Base-by-base conservation (phyloP, 2,888 invertebrate species). In the Andrena fulva region DNA sequence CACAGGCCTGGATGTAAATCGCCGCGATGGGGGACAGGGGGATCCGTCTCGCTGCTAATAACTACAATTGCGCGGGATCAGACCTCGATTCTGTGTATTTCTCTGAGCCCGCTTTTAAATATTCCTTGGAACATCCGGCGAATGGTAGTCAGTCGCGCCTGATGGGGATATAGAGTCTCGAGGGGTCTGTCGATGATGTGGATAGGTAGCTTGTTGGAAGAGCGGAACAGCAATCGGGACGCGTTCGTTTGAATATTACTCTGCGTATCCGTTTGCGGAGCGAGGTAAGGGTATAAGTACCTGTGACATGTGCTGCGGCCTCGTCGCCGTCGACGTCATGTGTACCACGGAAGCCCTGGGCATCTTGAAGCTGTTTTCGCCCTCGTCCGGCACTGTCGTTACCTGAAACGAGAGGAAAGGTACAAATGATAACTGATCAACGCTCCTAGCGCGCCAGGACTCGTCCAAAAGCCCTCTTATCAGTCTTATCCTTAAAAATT, bases 221-320 rank as follows among this genome's bases (percentile, higher is more conserved):
- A 42, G 12, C 42, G 42, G 12, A 12, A 16, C 42, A 42, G 42
- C 16, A 42, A 16, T 42, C 42, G 1, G 5, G 42, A 16, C 42
- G 16, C 42, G 16, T 16, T 42, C 1, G 4, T 42, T 16, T 52
- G 20, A 52, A 52, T 20, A 52, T 52, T 52, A 12, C 42, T 42
- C 3, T 42, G 12, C 5, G 1, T 42, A 20, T 52, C n/a, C 20
- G 52, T 52, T 20, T 20, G 52, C 52, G 20, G 20, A 20, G n/a
- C 20, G 20, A 20, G 20, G 52, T 10, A 20, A 2, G 27, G 0
- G 1, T 2, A 5, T 42, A 69, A 33, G 20, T 90, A 93, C 94
- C 93, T 93, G 93, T 29, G 93, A 93, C 91, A 93, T 92, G 90
- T 94, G 93, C 83, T 93, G 94, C 62, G 94, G 93, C 89, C 92